Percentiles rank a stretch among this genome's conserved stretches.
Evolutionary conservation across 2,797 vertebrate species (phyloP).

Genomic region (Xyrichtys novacula): DNA sequence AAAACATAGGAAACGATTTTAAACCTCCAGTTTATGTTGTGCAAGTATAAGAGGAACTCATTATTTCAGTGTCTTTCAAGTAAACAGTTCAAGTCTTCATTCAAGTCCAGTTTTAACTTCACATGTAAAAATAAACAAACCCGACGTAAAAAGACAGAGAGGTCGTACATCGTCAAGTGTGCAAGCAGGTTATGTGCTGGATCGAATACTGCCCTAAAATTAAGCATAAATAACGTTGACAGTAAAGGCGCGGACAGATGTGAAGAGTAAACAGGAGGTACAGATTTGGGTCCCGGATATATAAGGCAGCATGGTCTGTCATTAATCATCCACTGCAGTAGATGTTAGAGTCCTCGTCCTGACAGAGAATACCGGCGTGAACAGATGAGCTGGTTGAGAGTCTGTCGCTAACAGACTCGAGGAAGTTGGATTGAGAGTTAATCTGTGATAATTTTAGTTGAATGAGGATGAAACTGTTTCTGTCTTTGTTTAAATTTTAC

Average conservation of each 20-base stretch:
- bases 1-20: conserved; percentile 22
- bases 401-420: background rate
- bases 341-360: background rate
- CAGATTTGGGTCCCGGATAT: conserved; percentile 13
- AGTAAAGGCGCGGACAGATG: conserved; percentile 5
- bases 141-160: background rate
- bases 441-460: background rate
- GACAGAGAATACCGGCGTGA: no score
- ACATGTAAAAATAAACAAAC: no score
- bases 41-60: conserved; percentile 3
- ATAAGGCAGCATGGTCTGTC: conserved; percentile 31
- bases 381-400: background rate
- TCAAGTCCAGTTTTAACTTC: conserved; percentile 5
- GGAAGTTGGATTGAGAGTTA: background rate
- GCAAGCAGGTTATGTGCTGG: background rate
- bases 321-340: background rate
- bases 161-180: background rate
- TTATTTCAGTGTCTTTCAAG: conserved; percentile 27
- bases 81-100: conserved; percentile 20
- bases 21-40: conserved; percentile 10
- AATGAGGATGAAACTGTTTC: background rate
- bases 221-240: background rate
- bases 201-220: conserved; percentile 8
- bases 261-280: background rate
- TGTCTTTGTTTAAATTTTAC: background rate